Conservation (phyloP, 1,140 invertebrate species). For the Alviniconcha marisindica region DNA sequence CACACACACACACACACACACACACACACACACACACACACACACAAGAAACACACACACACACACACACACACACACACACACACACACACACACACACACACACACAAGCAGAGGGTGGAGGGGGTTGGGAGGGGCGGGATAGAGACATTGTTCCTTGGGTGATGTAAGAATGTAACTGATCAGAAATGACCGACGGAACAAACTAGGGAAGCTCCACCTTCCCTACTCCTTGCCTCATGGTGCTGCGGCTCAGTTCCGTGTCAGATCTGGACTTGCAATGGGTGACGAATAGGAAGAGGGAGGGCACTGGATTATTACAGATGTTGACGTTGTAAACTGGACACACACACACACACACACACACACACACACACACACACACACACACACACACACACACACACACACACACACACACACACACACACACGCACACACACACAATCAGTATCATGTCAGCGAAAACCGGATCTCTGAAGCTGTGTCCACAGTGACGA, state of each 20-base stretch:
- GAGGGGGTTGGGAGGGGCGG: too few species aligned
- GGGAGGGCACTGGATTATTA: too few species aligned
- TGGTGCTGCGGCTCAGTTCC: too few species aligned
- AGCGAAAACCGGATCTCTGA: neutral
- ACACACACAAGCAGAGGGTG: neutral
- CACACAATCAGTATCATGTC: neutral
- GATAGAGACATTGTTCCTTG: too few species aligned
- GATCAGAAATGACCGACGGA: too few species aligned
- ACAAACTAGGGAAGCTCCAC: too few species aligned
- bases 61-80: constrained; percentile 5
- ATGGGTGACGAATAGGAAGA: too few species aligned
- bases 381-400: constrained; percentile 28
- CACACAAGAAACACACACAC: constrained; percentile 2
- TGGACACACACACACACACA: constrained; percentile 1
- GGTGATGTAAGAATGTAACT: too few species aligned
- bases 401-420: constrained; percentile 5
- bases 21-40: neutral
- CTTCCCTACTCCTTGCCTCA: too few species aligned
- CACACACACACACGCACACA: constrained; percentile 10
- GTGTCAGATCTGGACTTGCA: too few species aligned
- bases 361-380: constrained; percentile 14
- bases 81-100: constrained; percentile 9
- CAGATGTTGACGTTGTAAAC: too few species aligned
- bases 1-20: too few species aligned
- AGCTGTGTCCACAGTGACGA: neutral